A percentile compares a stretch with the other conserved stretches of the same genome.
These are phyloP conservation scores for Pseudotriccus pelzelni DNA, from an alignment of 2,797 vertebrate genomes.

Conservation along the genomic window DNA sequence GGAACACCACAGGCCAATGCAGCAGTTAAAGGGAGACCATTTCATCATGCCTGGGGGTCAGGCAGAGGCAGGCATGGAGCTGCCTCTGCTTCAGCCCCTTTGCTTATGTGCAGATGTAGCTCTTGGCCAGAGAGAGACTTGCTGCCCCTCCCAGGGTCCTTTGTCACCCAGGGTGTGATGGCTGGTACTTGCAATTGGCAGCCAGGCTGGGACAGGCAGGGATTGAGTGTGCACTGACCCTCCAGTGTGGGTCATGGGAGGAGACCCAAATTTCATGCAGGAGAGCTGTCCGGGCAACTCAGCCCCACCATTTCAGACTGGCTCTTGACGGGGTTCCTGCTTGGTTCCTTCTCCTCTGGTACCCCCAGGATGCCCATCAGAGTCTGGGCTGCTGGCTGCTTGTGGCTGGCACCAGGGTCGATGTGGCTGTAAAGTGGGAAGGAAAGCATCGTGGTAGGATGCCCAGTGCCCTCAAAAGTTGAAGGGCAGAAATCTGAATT, in stretches of 20 bases:
- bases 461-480: rapidly evolving
- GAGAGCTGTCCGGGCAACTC: neutral
- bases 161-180: rapidly evolving
- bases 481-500: neutral
- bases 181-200: neutral
- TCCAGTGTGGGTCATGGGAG: neutral
- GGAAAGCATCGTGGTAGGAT: neutral
- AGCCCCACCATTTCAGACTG: neutral
- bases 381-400: neutral
- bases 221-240: neutral
- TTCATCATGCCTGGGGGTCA: neutral
- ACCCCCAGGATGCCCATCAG: rapidly evolving
- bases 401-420: rapidly evolving
- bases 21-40: neutral
- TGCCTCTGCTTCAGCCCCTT: neutral
- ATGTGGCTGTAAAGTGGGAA: neutral
- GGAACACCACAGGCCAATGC: neutral
- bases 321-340: neutral
- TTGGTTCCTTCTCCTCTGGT: neutral
- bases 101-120: neutral
- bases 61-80: neutral
- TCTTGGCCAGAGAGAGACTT: neutral
- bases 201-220: neutral
- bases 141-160: neutral
- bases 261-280: rapidly evolving